These are phyloP conservation scores for Chironomus striatipennis DNA, from an alignment of 1,140 invertebrate genomes.

Conservation along the genomic window DNA sequence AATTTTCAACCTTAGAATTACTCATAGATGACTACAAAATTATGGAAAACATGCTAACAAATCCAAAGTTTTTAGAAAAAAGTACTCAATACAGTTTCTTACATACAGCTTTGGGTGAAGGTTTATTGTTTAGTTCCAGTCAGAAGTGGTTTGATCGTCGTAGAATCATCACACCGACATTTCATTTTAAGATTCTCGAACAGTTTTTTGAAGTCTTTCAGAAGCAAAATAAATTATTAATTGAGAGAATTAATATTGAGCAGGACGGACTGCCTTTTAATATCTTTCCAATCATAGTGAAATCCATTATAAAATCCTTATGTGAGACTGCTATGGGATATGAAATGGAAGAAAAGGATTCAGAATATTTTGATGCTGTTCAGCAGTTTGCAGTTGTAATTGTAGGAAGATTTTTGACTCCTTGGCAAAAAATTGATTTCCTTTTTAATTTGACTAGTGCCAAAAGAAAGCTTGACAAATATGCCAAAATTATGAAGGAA, in stretches of 20 bases:
- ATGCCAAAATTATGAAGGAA: not conserved
- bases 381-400: not conserved
- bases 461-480: not conserved
- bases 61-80: not conserved
- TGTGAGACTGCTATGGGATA: not conserved
- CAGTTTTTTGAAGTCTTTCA: conserved; percentile 53
- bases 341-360: not conserved
- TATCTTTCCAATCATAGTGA: not conserved
- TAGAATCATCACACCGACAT: conserved; percentile 67
- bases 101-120: not conserved
- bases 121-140: not conserved
- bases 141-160: conserved; percentile 55
- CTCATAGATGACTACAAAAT: not conserved
- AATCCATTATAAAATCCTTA: not conserved
- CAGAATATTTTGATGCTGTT: not conserved
- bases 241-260: conserved; percentile 47
- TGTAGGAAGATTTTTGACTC: not conserved
- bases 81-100: not conserved
- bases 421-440: not conserved
- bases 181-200: conserved; percentile 66
- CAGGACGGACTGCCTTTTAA: not conserved
- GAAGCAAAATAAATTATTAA: conserved; percentile 44
- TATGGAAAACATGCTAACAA: not conserved
- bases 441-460: not conserved
- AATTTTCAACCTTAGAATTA: too few species aligned